Conservation (phyloP, 2,888 invertebrate genomes). For the Pocota personata region DNA sequence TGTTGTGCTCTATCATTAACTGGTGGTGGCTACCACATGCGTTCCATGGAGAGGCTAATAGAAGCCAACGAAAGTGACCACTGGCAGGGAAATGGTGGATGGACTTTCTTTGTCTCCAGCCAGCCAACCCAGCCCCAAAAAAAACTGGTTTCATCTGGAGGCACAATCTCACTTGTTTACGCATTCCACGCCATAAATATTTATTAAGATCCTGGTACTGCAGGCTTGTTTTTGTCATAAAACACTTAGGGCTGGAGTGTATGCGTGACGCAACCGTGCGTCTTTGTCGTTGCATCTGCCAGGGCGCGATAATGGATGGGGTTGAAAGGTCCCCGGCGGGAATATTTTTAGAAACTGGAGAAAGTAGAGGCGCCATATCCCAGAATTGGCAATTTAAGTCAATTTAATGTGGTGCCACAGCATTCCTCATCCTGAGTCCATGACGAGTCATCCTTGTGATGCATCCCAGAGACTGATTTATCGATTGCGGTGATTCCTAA, state of each 20-base stretch:
- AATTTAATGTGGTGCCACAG: constrained; percentile 49
- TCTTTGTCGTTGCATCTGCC: constrained; percentile 34
- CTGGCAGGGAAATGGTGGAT: constrained; percentile 54
- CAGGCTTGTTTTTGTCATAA: constrained; percentile 67
- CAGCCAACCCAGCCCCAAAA: too few relatives aligned
- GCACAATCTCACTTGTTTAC: constrained; percentile 65
- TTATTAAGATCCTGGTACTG: constrained; percentile 71
- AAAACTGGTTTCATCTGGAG: constrained; percentile 15
- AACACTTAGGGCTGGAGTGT: constrained; percentile 63
- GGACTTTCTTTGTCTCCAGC: constrained; percentile 66
- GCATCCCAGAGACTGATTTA: constrained; percentile 61
- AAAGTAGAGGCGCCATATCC: constrained; percentile 58
- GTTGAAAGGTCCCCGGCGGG: constrained; percentile 59
- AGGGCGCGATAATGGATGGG: constrained; percentile 63
- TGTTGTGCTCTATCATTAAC: constrained; percentile 51
- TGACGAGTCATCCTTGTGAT: constrained; percentile 12
- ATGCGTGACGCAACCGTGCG: constrained; percentile 49
- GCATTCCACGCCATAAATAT: constrained; percentile 73
- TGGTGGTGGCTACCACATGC: constrained; percentile 28
- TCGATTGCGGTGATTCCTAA: constrained; percentile 67
- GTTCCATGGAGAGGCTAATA: constrained; percentile 11
- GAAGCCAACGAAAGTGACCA: constrained; percentile 66
- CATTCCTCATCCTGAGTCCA: constrained; percentile 34
- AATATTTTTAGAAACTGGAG: constrained; percentile 67
- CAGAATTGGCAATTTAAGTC: constrained; percentile 66